Percentiles rank a stretch among this genome's conserved stretches.
Conservation (phyloP, 2,113 vertebrate genomes). For the Oenanthe oenanthe region DNA sequence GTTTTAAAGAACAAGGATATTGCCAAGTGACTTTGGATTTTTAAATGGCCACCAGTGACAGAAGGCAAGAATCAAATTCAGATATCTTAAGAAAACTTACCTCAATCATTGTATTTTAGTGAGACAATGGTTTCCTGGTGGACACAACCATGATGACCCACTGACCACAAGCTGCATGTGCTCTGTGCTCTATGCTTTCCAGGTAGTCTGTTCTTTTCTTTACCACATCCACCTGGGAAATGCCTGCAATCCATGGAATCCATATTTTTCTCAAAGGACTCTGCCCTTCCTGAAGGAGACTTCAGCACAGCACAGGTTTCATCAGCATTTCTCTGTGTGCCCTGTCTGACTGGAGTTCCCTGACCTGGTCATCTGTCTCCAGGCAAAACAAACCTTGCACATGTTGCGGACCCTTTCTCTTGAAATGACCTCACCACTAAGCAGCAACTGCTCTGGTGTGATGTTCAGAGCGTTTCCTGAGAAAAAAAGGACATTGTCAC, state of each 20-base stretch:
- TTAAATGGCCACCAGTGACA: neutral
- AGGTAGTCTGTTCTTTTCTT: neutral
- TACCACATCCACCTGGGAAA: neutral
- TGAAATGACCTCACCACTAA: neutral
- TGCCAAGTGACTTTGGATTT: neutral
- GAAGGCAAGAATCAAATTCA: neutral
- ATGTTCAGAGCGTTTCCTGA: constrained; percentile 39
- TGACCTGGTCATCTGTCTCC: neutral
- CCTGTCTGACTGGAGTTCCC: neutral
- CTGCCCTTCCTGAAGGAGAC: neutral
- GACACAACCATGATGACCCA: neutral
- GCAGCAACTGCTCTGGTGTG: neutral
- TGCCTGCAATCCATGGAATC: neutral
- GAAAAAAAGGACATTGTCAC: constrained; percentile 37
- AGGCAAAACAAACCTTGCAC: neutral
- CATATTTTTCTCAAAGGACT: neutral
- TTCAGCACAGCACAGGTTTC: neutral
- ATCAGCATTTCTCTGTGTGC: neutral
- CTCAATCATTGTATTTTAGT: neutral
- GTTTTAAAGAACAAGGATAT: neutral
- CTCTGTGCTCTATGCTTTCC: neutral
- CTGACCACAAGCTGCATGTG: neutral
- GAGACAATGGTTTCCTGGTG: neutral
- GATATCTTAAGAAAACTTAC: neutral
- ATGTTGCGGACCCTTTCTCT: neutral